These are phyloP conservation scores for Maniola jurtina DNA, from an alignment of 1,140 invertebrate genomes.

Conservation along the genomic window DNA sequence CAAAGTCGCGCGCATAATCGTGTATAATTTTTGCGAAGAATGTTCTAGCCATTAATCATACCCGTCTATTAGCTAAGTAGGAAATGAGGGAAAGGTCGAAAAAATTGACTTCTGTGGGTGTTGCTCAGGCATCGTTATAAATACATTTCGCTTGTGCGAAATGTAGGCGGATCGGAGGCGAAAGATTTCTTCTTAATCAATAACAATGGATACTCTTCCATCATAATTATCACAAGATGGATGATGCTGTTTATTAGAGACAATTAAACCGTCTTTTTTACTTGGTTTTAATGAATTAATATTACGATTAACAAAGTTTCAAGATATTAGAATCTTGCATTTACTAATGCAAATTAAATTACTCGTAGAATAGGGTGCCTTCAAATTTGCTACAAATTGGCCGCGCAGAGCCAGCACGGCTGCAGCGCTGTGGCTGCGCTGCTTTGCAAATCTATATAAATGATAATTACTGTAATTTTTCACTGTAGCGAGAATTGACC, in stretches of 20 bases:
- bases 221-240: background rate
- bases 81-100: constrained; percentile 46
- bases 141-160: constrained; percentile 66
- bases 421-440: too few relatives aligned
- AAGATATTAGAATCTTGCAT: too few relatives aligned
- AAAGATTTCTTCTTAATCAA: constrained; percentile 37
- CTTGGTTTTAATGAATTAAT: background rate
- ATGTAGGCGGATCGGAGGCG: constrained; percentile 52
- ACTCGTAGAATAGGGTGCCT: too few relatives aligned
- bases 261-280: background rate
- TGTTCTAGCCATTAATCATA: constrained; percentile 57
- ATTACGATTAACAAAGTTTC: too few relatives aligned
- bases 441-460: too few relatives aligned
- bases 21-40: constrained; percentile 26
- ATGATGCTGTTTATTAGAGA: background rate
- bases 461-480: too few relatives aligned
- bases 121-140: constrained; percentile 63
- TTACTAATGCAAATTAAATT: too few relatives aligned
- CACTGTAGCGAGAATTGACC: too few relatives aligned
- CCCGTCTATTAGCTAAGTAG: constrained; percentile 60
- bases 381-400: too few relatives aligned
- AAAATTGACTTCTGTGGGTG: constrained; percentile 60
- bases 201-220: background rate
- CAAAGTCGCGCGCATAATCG: constrained; percentile 1
- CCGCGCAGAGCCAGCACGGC: too few relatives aligned